Conservation (phyloP, 2,113 vertebrate genomes). For the Anser brachyrhynchus region DNA sequence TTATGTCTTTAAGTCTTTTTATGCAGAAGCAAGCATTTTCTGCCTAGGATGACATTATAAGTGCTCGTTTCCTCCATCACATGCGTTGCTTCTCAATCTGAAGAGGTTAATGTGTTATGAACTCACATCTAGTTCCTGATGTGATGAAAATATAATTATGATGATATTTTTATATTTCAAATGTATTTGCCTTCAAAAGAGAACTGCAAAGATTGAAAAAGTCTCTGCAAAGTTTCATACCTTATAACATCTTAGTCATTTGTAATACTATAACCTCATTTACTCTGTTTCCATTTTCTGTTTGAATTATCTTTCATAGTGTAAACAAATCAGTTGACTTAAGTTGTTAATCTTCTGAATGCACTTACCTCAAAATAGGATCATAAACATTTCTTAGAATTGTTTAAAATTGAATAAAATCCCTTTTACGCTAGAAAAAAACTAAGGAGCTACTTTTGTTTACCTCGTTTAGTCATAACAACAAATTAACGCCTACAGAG, state of each 20-base stretch:
- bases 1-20: neutral
- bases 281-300: slow-evolving; percentile 16
- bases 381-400: slow-evolving; percentile 27
- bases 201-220: neutral
- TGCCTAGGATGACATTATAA: neutral
- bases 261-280: slow-evolving; percentile 13
- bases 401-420: slow-evolving; percentile 13
- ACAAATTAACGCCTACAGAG: neutral
- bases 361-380: slow-evolving; percentile 2
- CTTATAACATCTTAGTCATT: neutral
- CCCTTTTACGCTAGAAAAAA: neutral
- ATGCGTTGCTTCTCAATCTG: neutral
- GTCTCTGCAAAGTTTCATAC: neutral
- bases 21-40: neutral
- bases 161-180: neutral
- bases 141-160: neutral
- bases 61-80: neutral
- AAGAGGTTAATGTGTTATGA: neutral
- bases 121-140: neutral
- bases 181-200: neutral
- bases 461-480: neutral
- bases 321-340: slow-evolving; percentile 17
- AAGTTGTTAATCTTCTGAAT: slow-evolving; percentile 17
- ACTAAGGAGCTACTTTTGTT: neutral
- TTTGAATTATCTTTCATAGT: slow-evolving; percentile 27